Percentiles rank a stretch among this genome's conserved stretches.
phyloP scores from a whole-genome alignment of 2,888 invertebrate species.

The Drosophila koepferae region DNA sequence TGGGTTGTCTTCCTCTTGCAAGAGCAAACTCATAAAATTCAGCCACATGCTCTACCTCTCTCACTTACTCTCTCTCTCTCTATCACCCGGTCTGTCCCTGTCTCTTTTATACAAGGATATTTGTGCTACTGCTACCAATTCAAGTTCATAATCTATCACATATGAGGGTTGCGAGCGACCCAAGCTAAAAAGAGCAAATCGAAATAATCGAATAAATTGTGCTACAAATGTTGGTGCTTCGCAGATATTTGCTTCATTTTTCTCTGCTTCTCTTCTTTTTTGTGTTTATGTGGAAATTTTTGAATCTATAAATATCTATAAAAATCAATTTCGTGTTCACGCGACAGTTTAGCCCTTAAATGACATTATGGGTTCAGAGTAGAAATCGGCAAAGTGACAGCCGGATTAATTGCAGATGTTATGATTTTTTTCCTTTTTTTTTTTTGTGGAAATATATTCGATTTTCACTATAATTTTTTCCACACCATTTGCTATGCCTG shows the following conservation, averaged over 20 bases:
- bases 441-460: slow-evolving; percentile 47
- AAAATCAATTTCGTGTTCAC: slow-evolving; percentile 80
- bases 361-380: slow-evolving; percentile 42
- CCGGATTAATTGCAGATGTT: slow-evolving; percentile 82
- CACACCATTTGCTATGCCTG: slow-evolving; percentile 68
- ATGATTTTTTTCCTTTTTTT: slow-evolving; percentile 64
- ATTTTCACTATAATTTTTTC: slow-evolving; percentile 64
- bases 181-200: slow-evolving; percentile 36
- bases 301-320: slow-evolving; percentile 80
- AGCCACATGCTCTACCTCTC: slow-evolving; percentile 23
- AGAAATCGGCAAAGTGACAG: slow-evolving; percentile 43
- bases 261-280: slow-evolving; percentile 30
- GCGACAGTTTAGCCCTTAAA: slow-evolving; percentile 67
- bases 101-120: slow-evolving; percentile 18
- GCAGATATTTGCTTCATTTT: slow-evolving; percentile 10
- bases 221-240: slow-evolving; percentile 57
- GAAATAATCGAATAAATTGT: slow-evolving; percentile 63
- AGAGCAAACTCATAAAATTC: slow-evolving; percentile 51
- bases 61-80: slow-evolving; percentile 6
- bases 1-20: slow-evolving; percentile 47
- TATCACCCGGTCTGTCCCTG: background rate
- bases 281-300: slow-evolving; percentile 75
- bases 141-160: slow-evolving; percentile 67
- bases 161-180: slow-evolving; percentile 70
- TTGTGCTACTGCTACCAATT: slow-evolving; percentile 68